Evolutionary conservation across 2,888 invertebrate genomes (phyloP).

Genomic region (Tenthredo notha): DNA sequence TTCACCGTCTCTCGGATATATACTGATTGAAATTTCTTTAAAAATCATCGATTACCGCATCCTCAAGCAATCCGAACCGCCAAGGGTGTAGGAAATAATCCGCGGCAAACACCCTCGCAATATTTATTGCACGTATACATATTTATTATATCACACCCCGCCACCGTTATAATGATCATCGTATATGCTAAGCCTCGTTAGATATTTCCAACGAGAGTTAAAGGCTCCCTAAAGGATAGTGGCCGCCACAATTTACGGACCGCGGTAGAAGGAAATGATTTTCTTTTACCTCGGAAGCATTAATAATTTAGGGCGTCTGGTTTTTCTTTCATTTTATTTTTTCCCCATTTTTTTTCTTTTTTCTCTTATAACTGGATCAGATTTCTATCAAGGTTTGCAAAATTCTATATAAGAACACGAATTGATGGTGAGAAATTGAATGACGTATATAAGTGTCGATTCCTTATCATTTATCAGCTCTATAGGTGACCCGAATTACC

Average conservation of each 20-base stretch:
- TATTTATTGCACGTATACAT: slow-evolving; percentile 25
- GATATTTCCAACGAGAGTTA: slow-evolving; percentile 28
- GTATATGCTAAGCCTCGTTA: slow-evolving; percentile 31
- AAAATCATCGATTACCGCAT: slow-evolving; percentile 9
- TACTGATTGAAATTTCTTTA: not conserved
- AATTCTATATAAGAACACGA: not conserved
- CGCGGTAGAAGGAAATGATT: not conserved
- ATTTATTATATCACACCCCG: not conserved
- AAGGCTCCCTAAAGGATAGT: slow-evolving; percentile 32
- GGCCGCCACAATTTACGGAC: not conserved
- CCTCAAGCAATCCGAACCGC: slow-evolving; percentile 16
- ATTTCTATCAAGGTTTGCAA: not conserved
- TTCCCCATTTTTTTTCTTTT: not conserved
- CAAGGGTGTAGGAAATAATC: slow-evolving; percentile 28
- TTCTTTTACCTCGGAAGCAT: not conserved
- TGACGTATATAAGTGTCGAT: not conserved
- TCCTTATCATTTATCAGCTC: not conserved
- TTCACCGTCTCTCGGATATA: not conserved
- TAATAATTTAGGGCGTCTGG: not conserved
- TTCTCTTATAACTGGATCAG: not conserved
- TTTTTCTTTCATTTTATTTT: not conserved
- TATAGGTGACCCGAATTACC: slow-evolving; percentile 1
- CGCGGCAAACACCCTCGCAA: slow-evolving; percentile 3
- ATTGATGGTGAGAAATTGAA: not conserved
- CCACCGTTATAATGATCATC: slow-evolving; percentile 37